Conservation (phyloP, 2,113 vertebrate species). For the Scomber colias region DNA sequence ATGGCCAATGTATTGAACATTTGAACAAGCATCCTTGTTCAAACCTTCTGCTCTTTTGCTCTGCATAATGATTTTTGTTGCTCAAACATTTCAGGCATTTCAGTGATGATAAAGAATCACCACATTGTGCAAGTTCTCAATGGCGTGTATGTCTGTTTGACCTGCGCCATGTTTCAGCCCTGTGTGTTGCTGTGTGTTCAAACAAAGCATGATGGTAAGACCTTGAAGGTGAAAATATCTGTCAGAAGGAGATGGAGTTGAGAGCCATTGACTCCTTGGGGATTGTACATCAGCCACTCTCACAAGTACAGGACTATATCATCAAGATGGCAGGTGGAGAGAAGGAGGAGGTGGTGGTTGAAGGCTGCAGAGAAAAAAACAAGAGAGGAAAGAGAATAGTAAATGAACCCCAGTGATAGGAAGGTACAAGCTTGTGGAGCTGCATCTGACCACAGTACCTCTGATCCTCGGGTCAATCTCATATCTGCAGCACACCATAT, state of each 20-base stretch:
- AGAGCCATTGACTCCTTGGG: constrained; percentile 66
- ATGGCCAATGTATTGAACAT: constrained; percentile 26
- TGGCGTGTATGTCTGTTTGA: constrained; percentile 37
- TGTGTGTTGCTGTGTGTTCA: constrained; percentile 46
- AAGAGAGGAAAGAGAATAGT: constrained; percentile 37
- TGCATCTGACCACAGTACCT: constrained; percentile 27
- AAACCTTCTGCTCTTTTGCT: constrained; percentile 24
- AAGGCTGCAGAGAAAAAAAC: constrained; percentile 47
- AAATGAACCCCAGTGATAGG: constrained; percentile 53
- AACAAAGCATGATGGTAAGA: constrained; percentile 56
- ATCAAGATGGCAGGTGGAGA: constrained; percentile 63
- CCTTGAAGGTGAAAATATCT: constrained; percentile 71
- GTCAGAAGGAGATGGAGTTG: constrained; percentile 70
- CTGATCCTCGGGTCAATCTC: constrained; percentile 18
- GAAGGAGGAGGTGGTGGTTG: constrained; percentile 35
- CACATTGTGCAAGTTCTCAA: constrained; percentile 1
- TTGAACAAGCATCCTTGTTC: constrained; percentile 39
- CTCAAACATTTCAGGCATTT: constrained; percentile 22
- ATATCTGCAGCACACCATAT: constrained; percentile 25
- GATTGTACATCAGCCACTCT: constrained; percentile 61
- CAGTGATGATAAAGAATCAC: constrained; percentile 39
- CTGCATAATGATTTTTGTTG: constrained; percentile 32
- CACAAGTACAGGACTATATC: constrained; percentile 62
- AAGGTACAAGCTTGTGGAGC: constrained; percentile 5
- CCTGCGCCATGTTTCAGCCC: not conserved